These are phyloP conservation scores for Tragelaphus oryx DNA, from an alignment of 2,797 vertebrate species.

Conservation along the genomic window DNA sequence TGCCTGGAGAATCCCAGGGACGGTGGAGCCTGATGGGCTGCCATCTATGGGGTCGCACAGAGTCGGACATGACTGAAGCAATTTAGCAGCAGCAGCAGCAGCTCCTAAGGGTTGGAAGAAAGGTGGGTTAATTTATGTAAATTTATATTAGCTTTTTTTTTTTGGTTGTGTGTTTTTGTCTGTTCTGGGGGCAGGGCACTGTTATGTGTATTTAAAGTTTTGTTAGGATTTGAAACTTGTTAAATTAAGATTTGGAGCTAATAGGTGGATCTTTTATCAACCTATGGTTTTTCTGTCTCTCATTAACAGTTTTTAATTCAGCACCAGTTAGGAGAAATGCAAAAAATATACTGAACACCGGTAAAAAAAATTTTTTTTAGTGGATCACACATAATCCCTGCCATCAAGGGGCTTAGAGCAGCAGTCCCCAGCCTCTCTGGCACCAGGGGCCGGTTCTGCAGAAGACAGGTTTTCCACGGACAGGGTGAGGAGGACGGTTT, in stretches of 20 bases:
- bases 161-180: background rate
- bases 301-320: background rate
- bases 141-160: background rate
- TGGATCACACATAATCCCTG: background rate
- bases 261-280: background rate
- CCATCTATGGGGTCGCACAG: too few species aligned
- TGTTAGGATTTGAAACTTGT: background rate
- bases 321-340: background rate
- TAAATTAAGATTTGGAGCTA: background rate
- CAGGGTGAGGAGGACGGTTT: background rate
- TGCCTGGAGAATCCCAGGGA: too few species aligned
- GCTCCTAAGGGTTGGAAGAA: background rate
- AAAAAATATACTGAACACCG: background rate
- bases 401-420: background rate
- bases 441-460: background rate
- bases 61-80: too few species aligned
- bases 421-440: background rate
- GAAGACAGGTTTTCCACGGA: background rate
- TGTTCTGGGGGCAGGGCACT: background rate
- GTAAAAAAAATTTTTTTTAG: background rate
- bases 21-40: too few species aligned
- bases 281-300: background rate
- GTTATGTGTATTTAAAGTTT: background rate
- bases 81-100: too few species aligned
- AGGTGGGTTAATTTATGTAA: background rate